Evolutionary conservation across 2,888 invertebrate species (phyloP), one percentile per base, ranked within the genome.

Genomic region (Tubulanus polymorphus): DNA sequence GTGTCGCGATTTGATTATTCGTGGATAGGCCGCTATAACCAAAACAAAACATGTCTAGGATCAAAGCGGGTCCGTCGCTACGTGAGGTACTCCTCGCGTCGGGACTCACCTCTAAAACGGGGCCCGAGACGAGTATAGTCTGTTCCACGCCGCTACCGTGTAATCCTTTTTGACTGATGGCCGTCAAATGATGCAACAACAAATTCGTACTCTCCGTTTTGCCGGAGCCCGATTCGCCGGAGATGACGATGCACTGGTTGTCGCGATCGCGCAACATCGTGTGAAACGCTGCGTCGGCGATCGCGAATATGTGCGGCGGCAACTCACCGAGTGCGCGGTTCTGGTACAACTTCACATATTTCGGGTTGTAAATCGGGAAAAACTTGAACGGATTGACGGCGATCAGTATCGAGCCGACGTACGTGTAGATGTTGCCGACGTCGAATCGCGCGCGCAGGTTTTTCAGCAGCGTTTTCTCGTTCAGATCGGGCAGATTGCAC

Each of bases 141-240:
- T 94, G 94, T 79, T 96, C 95, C 2, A 95, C 93, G n/a, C 93
- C 93, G 75, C 91, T 91, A 20, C 93, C 93, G 53, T 93, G 93
- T 35, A 70, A 60, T 29, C 74, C 74, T 76, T 94, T 94, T 80
- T 94, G 94, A 78, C 91, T 92, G 55, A 95, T 84, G 8, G 94
- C 93, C 0, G 94, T 95, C 71, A 96, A 82, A 80, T 95, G 95
- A 79, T 95, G 94, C 53, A 96, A 83, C 61, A 95, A 84, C 79
- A 95, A 91, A 83, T 94, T 94, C 28, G 95, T 95, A 76, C 92
- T 93, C 79, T 95, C 95, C 1, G 95, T 95, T 82, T 95, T 95
- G 3, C 94, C 93, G n/a, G 91, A 91, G 58, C 93, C 93, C 78
- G 91, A 91, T 80, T 93, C 93, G 28, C 93, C 93, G 75, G 91